Base-by-base conservation (phyloP, 2,888 invertebrate genomes). In the Troilus luridus region DNA sequence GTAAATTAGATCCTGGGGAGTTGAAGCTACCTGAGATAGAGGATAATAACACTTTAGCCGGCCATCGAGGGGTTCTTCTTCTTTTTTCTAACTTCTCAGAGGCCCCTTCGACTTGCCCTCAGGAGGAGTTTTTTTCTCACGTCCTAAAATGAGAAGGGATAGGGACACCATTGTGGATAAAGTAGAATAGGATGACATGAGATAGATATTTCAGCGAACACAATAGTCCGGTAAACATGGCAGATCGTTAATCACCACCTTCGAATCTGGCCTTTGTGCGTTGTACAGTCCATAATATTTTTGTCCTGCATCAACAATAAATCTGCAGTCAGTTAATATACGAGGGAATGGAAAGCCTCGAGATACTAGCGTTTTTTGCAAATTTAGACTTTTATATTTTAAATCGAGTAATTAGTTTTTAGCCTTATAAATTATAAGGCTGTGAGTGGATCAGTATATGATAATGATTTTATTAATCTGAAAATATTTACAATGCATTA, bases 11-110 rank as follows among this genome's bases (percentile, higher is more conserved):
- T 41, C 72, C 72, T 77, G 9, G 14, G 72, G 12, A 8, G 19
- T 77, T 12, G 72, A 77, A 77, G 72, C 72, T 77, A 77, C 72
- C 72, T 77, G 72, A 77, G 72, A 27, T 77, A 77, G 72, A 9
- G 17, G 27, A 27, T 77, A 77, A 77, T 77, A 77, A 77, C 72
- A 77, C 72, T 77, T 77, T 12, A 77, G 72, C 72, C 19, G 17
- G 72, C 27, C 41, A 77, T 77, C 17, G 27, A 77, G 72, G 41
- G 72, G 17, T 2, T 27, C 1, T 3, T 27, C 14, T 72, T 72
- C 27, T 72, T 77, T 77, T 24, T 77, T 77, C 41, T 77, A 19
- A 19, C 72, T 77, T 77, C 72, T 41, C 72, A 41, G 72, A 41
- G 41, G 41, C 72, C 41, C 72, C 41, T 41, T 19, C 7, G 27